phyloP scores from a whole-genome alignment of 2,888 invertebrate genomes.

The Caenorhabditis wallacei region DNA sequence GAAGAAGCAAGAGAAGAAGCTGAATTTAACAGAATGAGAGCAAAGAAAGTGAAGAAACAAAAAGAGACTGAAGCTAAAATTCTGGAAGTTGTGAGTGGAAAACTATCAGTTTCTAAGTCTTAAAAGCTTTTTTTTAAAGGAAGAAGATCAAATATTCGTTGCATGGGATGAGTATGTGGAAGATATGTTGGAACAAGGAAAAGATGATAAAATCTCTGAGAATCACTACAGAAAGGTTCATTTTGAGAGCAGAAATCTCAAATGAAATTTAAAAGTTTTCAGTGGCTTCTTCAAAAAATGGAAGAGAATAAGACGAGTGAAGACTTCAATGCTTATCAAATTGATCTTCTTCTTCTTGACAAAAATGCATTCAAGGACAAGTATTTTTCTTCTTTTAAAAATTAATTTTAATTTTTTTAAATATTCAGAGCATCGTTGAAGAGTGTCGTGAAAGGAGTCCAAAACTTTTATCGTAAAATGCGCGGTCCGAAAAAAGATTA shows the following conservation, averaged over 20 bases:
- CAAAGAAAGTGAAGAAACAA: background rate
- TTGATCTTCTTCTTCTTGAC: slow-evolving; percentile 40
- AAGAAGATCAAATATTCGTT: slow-evolving; percentile 12
- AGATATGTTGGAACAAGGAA: slow-evolving; percentile 21
- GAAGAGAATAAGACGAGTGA: slow-evolving; percentile 36
- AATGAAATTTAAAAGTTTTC: background rate
- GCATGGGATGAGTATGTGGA: slow-evolving; percentile 38
- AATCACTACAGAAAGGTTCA: slow-evolving; percentile 30
- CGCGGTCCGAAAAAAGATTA: slow-evolving; percentile 16
- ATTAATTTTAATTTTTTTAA: background rate
- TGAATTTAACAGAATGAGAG: slow-evolving; percentile 14
- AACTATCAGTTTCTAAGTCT: background rate
- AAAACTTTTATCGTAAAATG: slow-evolving; percentile 44
- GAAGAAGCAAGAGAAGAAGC: slow-evolving; percentile 38
- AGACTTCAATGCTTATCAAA: slow-evolving; percentile 36
- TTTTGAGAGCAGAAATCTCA: background rate
- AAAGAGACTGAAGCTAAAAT: background rate
- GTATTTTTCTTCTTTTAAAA: background rate
- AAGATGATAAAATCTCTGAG: slow-evolving; percentile 17
- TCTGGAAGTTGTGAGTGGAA: background rate
- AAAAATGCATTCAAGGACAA: slow-evolving; percentile 34
- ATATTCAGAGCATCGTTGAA: slow-evolving; percentile 36
- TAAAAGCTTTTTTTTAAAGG: slow-evolving; percentile 12
- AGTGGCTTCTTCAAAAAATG: slow-evolving; percentile 47
- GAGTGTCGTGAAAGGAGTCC: slow-evolving; percentile 41